These are phyloP conservation scores for Actias luna DNA, from an alignment of 2,888 invertebrate species.

Conservation along the genomic window DNA sequence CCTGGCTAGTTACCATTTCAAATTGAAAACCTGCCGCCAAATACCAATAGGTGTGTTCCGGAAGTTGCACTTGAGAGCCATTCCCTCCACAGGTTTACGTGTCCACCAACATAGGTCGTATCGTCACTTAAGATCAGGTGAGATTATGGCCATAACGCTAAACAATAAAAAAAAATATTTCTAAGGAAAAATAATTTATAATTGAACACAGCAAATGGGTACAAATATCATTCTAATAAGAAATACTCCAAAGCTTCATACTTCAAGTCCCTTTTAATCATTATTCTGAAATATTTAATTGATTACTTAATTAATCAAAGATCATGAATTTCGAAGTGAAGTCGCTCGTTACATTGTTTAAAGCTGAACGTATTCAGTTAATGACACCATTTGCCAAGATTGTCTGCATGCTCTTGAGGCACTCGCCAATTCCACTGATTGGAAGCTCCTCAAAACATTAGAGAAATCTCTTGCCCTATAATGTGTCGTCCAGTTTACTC, in stretches of 20 bases:
- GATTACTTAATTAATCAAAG: conserved; percentile 70
- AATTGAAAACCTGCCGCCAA: too few species aligned
- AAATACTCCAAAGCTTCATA: neutral
- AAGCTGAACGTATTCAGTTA: conserved; percentile 54
- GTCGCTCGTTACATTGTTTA: conserved; percentile 47
- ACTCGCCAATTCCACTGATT: conserved; percentile 46
- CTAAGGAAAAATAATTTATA: too few species aligned
- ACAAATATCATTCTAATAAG: too few species aligned
- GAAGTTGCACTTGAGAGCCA: too few species aligned
- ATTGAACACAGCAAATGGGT: too few species aligned
- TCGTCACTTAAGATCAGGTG: too few species aligned
- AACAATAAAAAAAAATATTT: too few species aligned
- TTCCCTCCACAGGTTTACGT: too few species aligned
- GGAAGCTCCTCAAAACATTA: conserved; percentile 35
- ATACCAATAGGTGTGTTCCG: too few species aligned
- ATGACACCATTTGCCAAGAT: conserved; percentile 65
- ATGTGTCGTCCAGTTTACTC: conserved; percentile 7
- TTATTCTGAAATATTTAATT: conserved; percentile 50
- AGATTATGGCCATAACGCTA: too few species aligned
- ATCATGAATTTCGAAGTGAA: conserved; percentile 42
- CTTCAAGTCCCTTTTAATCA: neutral
- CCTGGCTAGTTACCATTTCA: too few species aligned
- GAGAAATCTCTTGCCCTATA: conserved; percentile 19
- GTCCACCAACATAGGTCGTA: too few species aligned
- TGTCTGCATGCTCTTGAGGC: conserved; percentile 46